These are phyloP conservation scores for Formica exsecta DNA, from an alignment of 1,140 invertebrate genomes.

Conservation along the genomic window DNA sequence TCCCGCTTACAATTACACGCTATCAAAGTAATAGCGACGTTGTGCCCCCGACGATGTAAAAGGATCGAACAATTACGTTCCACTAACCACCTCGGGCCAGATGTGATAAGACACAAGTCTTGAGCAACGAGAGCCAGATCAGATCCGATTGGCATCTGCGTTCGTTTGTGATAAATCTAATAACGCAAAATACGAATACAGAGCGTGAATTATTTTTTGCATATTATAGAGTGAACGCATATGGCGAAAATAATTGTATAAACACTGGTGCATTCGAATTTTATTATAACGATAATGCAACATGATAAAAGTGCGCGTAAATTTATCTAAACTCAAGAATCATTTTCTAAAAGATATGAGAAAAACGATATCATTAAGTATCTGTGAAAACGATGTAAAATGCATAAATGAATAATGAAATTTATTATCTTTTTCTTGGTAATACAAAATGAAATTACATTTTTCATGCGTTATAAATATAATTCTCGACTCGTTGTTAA, in stretches of 20 bases:
- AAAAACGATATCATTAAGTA: not conserved
- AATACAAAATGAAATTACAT: not conserved
- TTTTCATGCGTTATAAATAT: not conserved
- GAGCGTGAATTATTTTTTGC: constrained; percentile 4
- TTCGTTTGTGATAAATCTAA: constrained; percentile 20
- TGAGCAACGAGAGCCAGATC: constrained; percentile 10
- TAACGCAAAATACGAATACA: constrained; percentile 14
- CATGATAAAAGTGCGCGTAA: constrained; percentile 2
- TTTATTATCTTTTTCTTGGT: not conserved
- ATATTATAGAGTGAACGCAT: not conserved
- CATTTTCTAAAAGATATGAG: not conserved
- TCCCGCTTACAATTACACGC: constrained; percentile 62
- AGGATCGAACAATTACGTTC: constrained; percentile 68
- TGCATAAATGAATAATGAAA: not conserved
- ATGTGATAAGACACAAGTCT: constrained; percentile 46
- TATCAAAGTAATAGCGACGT: constrained; percentile 67
- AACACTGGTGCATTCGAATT: not conserved
- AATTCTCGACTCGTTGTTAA: not conserved
- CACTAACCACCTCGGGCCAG: constrained; percentile 31
- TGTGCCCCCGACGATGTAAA: constrained; percentile 43
- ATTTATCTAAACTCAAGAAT: constrained; percentile 4
- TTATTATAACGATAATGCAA: constrained; percentile 10
- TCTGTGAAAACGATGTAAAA: not conserved
- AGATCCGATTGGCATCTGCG: not conserved
- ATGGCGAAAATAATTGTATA: not conserved